A percentile compares a stretch with the other conserved stretches of the same genome.
phyloP scores from a whole-genome alignment of 2,113 vertebrate species.

The Eclectus roratus region DNA sequence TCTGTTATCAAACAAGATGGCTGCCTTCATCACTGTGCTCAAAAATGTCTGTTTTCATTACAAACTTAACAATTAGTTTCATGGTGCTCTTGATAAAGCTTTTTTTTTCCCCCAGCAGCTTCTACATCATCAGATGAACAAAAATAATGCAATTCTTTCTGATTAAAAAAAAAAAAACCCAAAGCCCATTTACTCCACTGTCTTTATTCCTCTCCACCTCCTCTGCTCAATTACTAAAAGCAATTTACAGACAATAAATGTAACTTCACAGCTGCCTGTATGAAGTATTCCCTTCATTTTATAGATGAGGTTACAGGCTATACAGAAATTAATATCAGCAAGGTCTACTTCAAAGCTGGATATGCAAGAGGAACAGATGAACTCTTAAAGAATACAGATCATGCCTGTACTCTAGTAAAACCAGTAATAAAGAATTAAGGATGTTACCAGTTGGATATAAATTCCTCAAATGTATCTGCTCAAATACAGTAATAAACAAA shows the following conservation, averaged over 20 bases:
- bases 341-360: conserved; percentile 49
- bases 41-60: conserved; percentile 35
- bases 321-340: conserved; percentile 50
- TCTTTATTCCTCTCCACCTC: conserved; percentile 54
- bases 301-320: conserved; percentile 63
- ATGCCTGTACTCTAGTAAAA: conserved; percentile 11
- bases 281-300: conserved; percentile 63
- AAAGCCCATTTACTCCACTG: conserved; percentile 27
- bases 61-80: conserved; percentile 44
- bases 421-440: conserved; percentile 39
- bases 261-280: conserved; percentile 65
- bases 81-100: neutral
- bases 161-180: neutral
- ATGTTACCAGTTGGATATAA: conserved; percentile 4
- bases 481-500: conserved; percentile 33
- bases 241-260: conserved; percentile 69
- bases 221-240: conserved; percentile 66
- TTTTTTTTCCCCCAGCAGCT: conserved; percentile 27
- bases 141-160: conserved; percentile 40
- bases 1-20: conserved; percentile 47
- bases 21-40: conserved; percentile 18
- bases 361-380: conserved; percentile 42
- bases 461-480: conserved; percentile 12
- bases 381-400: conserved; percentile 42
- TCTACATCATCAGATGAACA: conserved; percentile 5